Evolutionary conservation across 2,797 vertebrate species (phyloP), one percentile per base, ranked within the genome.

Genomic region (Gallinago stenura): DNA sequence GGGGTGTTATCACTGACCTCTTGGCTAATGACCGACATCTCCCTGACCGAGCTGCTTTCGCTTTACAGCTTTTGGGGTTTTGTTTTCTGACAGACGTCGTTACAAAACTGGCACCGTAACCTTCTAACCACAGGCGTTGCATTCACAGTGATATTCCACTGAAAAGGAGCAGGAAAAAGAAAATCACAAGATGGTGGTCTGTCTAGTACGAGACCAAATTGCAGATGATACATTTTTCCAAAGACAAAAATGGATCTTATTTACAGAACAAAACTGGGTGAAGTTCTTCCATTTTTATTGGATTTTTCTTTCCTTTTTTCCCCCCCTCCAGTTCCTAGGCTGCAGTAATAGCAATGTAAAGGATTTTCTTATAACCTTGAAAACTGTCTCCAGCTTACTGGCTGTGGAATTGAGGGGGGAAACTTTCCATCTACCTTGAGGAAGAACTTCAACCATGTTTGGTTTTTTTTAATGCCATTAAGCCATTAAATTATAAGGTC

Each of bases 1-100:
- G 48, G 58, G 35, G 33, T 82, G 80, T 89, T 82, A 45, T 15
- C 43, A 14, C 82, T 95, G 72, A 75, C 65, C 50, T 77, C 60
- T 28, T 65, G 45, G 73, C 87, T 90, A 76, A 79, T 43, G 73
- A 69, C 77, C 86, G 48, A 1, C 73, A 66, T 35, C 86, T 57
- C 28, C 86, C 86, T 95, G 80, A 54, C 80, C 39, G 68, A 92
- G 77, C 93, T 90, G 86, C 88, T 95, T 89, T 64, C 6, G 22
- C 66, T 90, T 89, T 62, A 87, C 60, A 46, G 93, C 87, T 94
- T 92, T 68, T 31, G 77, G 93, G 60, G 53, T 41, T 61, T 87
- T 91, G 62, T 86, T 76, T 90, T 61, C 21, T 86, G 65, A 8
- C 45, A 19, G 5, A 41, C 3, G 70, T 88, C 0, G 3, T 82